These are phyloP conservation scores for Adelphocoris suturalis DNA, from an alignment of 2,888 invertebrate species.

Conservation along the genomic window DNA sequence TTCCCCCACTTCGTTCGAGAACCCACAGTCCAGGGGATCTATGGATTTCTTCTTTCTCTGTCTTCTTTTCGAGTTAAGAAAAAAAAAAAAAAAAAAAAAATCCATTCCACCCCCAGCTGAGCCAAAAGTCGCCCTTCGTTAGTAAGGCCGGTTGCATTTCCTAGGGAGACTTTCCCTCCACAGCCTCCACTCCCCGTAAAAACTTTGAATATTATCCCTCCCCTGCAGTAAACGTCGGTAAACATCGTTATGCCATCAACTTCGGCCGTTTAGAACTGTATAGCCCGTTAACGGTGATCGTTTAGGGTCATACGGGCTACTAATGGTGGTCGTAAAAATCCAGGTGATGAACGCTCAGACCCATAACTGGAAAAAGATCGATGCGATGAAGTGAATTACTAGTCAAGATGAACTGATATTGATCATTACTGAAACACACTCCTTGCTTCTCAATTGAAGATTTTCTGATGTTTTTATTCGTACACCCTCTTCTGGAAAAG, in stretches of 20 bases:
- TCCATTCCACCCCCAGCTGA: neutral
- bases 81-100: neutral
- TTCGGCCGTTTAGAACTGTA: conserved; percentile 7
- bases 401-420: too few species aligned
- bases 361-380: neutral
- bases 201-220: conserved; percentile 14
- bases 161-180: neutral
- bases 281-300: neutral
- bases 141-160: neutral
- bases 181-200: neutral
- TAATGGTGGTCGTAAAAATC: neutral
- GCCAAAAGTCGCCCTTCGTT: conserved; percentile 26
- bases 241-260: conserved; percentile 37
- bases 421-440: too few species aligned
- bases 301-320: neutral
- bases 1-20: neutral
- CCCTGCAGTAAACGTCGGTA: neutral
- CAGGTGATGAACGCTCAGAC: neutral
- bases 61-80: neutral
- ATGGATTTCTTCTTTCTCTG: conserved; percentile 19
- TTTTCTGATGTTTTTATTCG: too few species aligned
- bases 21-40: conserved; percentile 10
- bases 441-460: too few species aligned
- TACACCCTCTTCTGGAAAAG: too few species aligned
- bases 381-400: neutral